Percentiles rank a stretch among this genome's conserved stretches.
These are phyloP conservation scores for Aurelia aurita complex sp. Pacific DNA, from an alignment of 30 jellyfish, hydroid and myxozoan species.

Conservation along the genomic window DNA sequence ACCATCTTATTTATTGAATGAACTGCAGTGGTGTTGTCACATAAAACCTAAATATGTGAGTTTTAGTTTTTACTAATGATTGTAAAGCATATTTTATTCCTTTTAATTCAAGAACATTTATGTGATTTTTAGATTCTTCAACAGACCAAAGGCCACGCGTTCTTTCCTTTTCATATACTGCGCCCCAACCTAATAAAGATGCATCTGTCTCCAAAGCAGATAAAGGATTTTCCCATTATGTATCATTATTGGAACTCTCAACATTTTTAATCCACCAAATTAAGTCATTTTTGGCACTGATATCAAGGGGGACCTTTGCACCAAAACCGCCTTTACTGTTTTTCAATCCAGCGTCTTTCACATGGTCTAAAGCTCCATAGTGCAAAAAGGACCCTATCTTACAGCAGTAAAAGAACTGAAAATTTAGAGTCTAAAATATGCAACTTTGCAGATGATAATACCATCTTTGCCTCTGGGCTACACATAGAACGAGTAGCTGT, in stretches of 20 bases:
- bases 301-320: slow-evolving; percentile 1
- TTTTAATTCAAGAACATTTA: slow-evolving; percentile 23
- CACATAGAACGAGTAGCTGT: too few species aligned
- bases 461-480: too few species aligned
- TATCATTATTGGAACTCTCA: slow-evolving; percentile 1
- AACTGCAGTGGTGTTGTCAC: slow-evolving; percentile 56
- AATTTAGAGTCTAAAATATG: background rate
- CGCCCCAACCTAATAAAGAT: slow-evolving; percentile 66
- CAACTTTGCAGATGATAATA: background rate
- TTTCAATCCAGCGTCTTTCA: slow-evolving; percentile 21
- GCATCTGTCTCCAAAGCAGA: background rate
- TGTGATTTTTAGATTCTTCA: slow-evolving; percentile 26
- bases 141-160: slow-evolving; percentile 22
- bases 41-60: background rate
- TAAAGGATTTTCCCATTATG: background rate
- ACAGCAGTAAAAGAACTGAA: slow-evolving; percentile 36
- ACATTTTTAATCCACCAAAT: slow-evolving; percentile 50
- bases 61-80: background rate
- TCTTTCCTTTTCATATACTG: background rate
- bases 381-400: slow-evolving; percentile 39
- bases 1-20: slow-evolving; percentile 41
- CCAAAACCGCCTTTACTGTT: slow-evolving; percentile 16
- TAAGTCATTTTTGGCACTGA: slow-evolving; percentile 16
- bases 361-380: slow-evolving; percentile 42
- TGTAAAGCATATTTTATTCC: slow-evolving; percentile 24